Conservation (phyloP, 2,888 invertebrate species). For the Melieria picta region DNA sequence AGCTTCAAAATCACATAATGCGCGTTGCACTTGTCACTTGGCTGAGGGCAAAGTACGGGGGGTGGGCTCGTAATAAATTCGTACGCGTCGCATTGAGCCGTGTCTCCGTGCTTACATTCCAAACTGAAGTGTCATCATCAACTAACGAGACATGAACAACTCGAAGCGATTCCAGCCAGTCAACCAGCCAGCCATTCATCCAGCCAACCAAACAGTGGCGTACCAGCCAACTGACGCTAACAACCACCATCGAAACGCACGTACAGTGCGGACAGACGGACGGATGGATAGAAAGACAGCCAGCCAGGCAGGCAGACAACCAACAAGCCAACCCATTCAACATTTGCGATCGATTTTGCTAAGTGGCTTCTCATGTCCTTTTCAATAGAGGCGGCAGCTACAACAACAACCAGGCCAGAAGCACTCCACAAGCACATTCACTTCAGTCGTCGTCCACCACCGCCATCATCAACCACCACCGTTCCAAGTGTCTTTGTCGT, state of each 20-base stretch:
- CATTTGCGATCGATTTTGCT: conserved; percentile 52
- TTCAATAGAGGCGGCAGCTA: conserved; percentile 40
- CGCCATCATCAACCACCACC: conserved; percentile 26
- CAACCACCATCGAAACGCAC: conserved; percentile 24
- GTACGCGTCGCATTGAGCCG: too few species aligned
- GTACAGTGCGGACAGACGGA: neutral
- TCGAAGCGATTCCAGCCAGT: conserved; percentile 58
- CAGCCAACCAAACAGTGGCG: conserved; percentile 31
- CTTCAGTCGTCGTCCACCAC: conserved; percentile 6
- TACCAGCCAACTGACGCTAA: conserved; percentile 13
- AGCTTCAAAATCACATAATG: too few species aligned
- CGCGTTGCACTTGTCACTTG: too few species aligned
- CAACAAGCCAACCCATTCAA: conserved; percentile 33
- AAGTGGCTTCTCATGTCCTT: conserved; percentile 67
- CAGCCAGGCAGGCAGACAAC: conserved; percentile 17
- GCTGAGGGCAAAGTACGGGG: too few species aligned
- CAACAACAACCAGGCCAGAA: conserved; percentile 41
- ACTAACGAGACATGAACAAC: conserved; percentile 65
- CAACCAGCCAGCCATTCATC: conserved; percentile 28
- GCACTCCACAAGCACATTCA: conserved; percentile 31
- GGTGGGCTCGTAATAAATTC: too few species aligned
- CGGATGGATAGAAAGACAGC: conserved; percentile 11
- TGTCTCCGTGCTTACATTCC: conserved; percentile 48
- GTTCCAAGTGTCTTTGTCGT: neutral
- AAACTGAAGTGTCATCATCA: conserved; percentile 67